Base-by-base conservation (phyloP, 1,140 invertebrate genomes). In the Zaprionus davidi region DNA sequence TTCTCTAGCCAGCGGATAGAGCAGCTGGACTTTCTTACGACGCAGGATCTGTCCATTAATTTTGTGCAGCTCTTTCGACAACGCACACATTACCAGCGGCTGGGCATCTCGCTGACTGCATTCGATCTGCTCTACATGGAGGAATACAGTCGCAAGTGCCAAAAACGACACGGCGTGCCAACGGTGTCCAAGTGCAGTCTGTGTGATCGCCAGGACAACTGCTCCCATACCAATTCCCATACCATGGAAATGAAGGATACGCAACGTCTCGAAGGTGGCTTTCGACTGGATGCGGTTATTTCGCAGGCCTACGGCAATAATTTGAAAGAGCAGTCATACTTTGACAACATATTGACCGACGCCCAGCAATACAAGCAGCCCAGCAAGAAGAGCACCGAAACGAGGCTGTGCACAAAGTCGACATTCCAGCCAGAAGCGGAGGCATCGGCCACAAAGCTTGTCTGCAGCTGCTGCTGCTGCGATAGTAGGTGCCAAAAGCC, bases 51-150 rank as follows among this genome's bases (percentile, higher is more conserved):
- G 1, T 6, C 28, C 5, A 63, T 81, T 17, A 38, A 66, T 1
- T 81, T 82, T 41, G 58, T 82, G 6, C 41, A 81, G 11, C 49
- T 82, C 0, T 75, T 36, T 15, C 62, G 75, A 4, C 62, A 67
- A 38, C 71, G 53, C 15, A 12, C 63, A 36, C 49, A 74, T 9
- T 75, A 57, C 55, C 66, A 82, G 1, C 15, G 44, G 0, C 5
- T 78, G 69, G 78, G 70, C 5, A 51, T 81, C 12, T 53, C 78
- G 0, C 20, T 78, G 6, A 74, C 70, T 6, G 22, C 63, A 6
- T 28, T 65, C 3, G 80, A 82, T 15, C 62, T 81, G 0, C 34
- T 75, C 12, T 58, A 71, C 9, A 70, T 80, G 78, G 53, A 13
- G 4, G 44, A 44, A 6, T 15, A 3, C 7, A 41, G 67, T 11